phyloP scores from a whole-genome alignment of 2,113 vertebrate species.

The Paratilapia polleni region DNA sequence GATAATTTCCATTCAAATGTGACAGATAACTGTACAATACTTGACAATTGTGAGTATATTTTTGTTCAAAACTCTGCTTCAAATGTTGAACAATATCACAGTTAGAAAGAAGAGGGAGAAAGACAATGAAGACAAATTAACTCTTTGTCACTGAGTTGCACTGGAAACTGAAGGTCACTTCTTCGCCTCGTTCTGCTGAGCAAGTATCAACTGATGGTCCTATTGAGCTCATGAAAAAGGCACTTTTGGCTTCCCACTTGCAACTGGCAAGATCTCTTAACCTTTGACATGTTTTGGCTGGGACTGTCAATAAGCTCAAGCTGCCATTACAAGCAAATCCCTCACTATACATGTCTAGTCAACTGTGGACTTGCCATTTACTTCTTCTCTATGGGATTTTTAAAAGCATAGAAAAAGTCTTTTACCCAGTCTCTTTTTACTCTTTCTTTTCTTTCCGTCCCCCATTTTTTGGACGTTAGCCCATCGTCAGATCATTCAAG shows the following conservation, averaged over 20 bases:
- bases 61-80: neutral
- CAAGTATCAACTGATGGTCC: constrained; percentile 69
- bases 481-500: constrained; percentile 75
- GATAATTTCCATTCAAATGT: too few species aligned
- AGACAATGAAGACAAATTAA: constrained; percentile 70
- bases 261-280: constrained; percentile 76
- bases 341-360: constrained; percentile 74
- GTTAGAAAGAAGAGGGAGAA: neutral
- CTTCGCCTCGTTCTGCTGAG: constrained; percentile 53
- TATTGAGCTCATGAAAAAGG: constrained; percentile 69
- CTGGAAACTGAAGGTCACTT: constrained; percentile 54
- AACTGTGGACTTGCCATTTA: constrained; percentile 75
- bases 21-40: neutral
- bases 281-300: constrained; percentile 82
- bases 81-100: constrained; percentile 36
- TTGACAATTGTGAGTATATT: neutral
- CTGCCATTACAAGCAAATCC: constrained; percentile 79
- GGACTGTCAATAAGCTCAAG: constrained; percentile 72
- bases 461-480: constrained; percentile 77
- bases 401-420: constrained; percentile 78
- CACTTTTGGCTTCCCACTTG: constrained; percentile 69
- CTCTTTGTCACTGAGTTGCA: constrained; percentile 57
- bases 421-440: constrained; percentile 73
- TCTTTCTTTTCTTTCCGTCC: constrained; percentile 78
- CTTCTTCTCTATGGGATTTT: constrained; percentile 78